phyloP scores from a whole-genome alignment of 1,140 invertebrate genomes.

The Rhopalosiphum maidis region DNA sequence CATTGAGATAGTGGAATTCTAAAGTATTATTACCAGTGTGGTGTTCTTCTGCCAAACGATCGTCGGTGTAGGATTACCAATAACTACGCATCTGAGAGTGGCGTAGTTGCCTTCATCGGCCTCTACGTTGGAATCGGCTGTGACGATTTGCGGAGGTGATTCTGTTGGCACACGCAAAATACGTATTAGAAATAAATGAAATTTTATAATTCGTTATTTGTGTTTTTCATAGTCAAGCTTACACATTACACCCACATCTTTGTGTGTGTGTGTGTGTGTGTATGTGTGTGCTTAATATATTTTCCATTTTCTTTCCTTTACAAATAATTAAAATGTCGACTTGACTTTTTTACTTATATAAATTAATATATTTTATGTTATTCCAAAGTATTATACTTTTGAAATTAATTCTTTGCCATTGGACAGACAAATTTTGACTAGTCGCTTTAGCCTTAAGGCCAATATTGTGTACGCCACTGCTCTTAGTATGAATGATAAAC shows the following conservation, averaged over 20 bases:
- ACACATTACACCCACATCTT: neutral
- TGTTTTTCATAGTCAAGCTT: neutral
- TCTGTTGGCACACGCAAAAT: neutral
- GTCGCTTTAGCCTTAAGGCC: neutral
- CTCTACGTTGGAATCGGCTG: conserved; percentile 68
- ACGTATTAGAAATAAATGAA: neutral
- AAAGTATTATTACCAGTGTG: conserved; percentile 67
- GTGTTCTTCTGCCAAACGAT: conserved; percentile 78
- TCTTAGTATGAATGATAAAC: neutral
- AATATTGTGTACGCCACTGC: neutral
- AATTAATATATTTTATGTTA: too few species aligned
- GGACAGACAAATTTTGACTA: neutral
- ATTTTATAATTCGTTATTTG: neutral
- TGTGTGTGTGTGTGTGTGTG: too few species aligned
- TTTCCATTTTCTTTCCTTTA: neutral
- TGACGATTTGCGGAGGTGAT: conserved; percentile 60
- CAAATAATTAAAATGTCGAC: too few species aligned
- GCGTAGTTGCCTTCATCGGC: conserved; percentile 76
- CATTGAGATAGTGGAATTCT: neutral
- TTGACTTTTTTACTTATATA: too few species aligned
- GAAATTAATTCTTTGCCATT: neutral
- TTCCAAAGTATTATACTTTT: neutral
- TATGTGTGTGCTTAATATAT: neutral
- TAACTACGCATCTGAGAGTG: conserved; percentile 74
- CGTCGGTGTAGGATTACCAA: conserved; percentile 76